Conservation (phyloP, 2,888 invertebrate genomes). For the Lasioglossum zephyrum region DNA sequence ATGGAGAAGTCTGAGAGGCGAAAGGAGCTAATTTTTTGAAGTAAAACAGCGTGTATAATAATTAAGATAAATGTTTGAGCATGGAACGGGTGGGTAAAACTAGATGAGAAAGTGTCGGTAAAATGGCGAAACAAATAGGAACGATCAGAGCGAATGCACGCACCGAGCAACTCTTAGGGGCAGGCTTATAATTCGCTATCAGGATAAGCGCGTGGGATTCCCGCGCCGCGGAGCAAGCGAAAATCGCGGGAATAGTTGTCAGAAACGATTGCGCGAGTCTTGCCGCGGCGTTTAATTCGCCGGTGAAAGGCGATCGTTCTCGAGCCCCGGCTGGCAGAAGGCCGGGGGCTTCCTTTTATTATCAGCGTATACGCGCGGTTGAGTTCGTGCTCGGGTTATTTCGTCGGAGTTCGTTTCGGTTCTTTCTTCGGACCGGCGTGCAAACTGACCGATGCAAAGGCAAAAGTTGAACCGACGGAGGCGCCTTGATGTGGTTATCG, state of each 20-base stretch:
- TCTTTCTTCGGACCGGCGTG: slow-evolving; percentile 67
- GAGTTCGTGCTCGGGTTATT: slow-evolving; percentile 57
- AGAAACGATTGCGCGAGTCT: slow-evolving; percentile 33
- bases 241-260: slow-evolving; percentile 23
- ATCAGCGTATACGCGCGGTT: slow-evolving; percentile 50
- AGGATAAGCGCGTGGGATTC: background rate
- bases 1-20: background rate
- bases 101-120: background rate
- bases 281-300: slow-evolving; percentile 41
- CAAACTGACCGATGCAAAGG: slow-evolving; percentile 71
- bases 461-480: slow-evolving; percentile 71
- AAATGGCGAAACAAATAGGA: background rate
- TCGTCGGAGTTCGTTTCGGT: slow-evolving; percentile 64
- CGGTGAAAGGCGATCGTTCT: slow-evolving; percentile 48
- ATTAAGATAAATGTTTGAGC: background rate
- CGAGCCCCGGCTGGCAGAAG: background rate
- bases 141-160: background rate
- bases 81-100: background rate
- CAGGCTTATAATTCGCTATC: background rate
- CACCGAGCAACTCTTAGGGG: background rate
- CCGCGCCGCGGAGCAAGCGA: background rate
- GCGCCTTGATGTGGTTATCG: slow-evolving; percentile 81
- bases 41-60: background rate
- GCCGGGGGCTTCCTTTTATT: slow-evolving; percentile 48
- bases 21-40: background rate